phyloP scores from a whole-genome alignment of 2,888 invertebrate species.

The Erebia aethiops region DNA sequence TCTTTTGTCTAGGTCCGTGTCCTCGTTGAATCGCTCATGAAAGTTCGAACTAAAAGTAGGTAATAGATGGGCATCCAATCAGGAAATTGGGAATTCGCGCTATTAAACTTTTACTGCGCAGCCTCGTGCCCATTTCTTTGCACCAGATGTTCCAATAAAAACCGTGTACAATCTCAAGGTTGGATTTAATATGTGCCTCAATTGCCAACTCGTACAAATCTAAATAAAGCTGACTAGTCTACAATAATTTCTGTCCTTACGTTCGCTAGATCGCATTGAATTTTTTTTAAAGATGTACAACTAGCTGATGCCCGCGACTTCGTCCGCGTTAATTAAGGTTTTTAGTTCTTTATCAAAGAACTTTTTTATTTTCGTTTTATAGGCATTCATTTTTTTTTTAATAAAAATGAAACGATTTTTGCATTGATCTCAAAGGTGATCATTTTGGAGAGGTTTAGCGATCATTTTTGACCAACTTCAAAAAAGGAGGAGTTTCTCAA shows the following conservation, averaged over 20 bases:
- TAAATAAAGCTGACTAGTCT: not conserved
- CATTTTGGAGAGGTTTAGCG: too few relatives aligned
- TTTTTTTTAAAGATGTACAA: not conserved
- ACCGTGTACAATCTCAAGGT: conserved; percentile 28
- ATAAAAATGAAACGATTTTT: too few relatives aligned
- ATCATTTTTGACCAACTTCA: too few relatives aligned
- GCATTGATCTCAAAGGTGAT: too few relatives aligned
- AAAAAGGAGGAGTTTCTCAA: too few relatives aligned
- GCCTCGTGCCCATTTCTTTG: conserved; percentile 37
- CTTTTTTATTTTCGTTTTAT: too few relatives aligned
- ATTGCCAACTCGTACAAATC: not conserved
- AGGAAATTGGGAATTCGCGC: conserved; percentile 32
- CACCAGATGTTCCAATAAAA: conserved; percentile 36
- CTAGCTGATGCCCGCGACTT: too few relatives aligned
- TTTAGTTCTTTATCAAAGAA: too few relatives aligned
- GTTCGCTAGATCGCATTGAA: not conserved
- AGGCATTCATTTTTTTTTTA: too few relatives aligned
- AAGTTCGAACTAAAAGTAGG: not conserved
- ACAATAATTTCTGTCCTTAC: not conserved
- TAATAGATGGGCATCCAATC: not conserved
- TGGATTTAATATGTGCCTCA: conserved; percentile 12
- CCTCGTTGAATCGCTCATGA: too few relatives aligned
- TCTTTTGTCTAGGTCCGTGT: too few relatives aligned
- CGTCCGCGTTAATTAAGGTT: too few relatives aligned
- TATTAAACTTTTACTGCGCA: conserved; percentile 34